Percentiles rank a stretch among this genome's conserved stretches.
Conservation (phyloP, 2,797 vertebrate genomes). For the Enteromius radiatus region DNA sequence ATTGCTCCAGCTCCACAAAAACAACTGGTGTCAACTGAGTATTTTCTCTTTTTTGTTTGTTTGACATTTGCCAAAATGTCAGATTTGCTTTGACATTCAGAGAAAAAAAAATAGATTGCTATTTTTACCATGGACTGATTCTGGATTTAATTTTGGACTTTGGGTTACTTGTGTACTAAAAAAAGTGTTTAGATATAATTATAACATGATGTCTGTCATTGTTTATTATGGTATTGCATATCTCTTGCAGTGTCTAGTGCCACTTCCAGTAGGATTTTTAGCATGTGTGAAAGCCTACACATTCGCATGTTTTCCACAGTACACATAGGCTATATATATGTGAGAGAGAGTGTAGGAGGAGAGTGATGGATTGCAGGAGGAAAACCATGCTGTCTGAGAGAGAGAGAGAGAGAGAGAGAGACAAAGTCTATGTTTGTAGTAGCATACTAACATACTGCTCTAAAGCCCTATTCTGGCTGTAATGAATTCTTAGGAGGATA, state of each 20-base stretch:
- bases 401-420: not conserved
- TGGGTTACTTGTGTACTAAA: not conserved
- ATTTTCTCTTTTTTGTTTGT: not conserved
- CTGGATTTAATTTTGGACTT: too few relatives aligned
- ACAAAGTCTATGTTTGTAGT: not conserved
- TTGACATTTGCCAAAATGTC: slow-evolving; percentile 14
- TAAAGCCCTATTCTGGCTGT: not conserved
- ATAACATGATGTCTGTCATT: not conserved
- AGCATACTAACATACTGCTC: not conserved
- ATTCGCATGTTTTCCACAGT: not conserved
- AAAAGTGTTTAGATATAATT: not conserved
- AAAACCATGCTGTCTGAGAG: slow-evolving; percentile 1
- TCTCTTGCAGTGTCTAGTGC: not conserved
- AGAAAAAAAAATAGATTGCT: not conserved
- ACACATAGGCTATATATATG: not conserved
- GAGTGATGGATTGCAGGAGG: slow-evolving; percentile 8
- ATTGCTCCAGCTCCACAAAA: not conserved
- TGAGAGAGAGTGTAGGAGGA: slow-evolving; percentile 31
- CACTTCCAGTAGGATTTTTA: not conserved
- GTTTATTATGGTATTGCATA: not conserved
- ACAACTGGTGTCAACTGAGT: not conserved
- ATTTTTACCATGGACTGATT: too few relatives aligned
- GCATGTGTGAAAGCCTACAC: slow-evolving; percentile 27
- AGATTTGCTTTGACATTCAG: not conserved
- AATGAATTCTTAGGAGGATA: not conserved